Conservation (phyloP, 1,140 invertebrate species). For the Zaprionus gabonicus region DNA sequence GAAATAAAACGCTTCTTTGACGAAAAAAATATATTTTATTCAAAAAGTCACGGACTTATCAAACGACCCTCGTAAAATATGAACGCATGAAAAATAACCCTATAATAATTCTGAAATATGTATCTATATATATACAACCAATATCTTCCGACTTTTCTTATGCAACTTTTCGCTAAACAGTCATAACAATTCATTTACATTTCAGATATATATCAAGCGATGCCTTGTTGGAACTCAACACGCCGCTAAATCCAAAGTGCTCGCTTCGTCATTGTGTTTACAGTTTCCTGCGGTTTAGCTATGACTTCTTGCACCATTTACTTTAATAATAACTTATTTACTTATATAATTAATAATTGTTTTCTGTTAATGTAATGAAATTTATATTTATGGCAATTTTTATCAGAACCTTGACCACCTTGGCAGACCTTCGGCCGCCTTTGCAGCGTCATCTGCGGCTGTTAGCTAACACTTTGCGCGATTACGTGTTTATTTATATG, state of each 20-base stretch:
- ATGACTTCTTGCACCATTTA: conserved; percentile 18
- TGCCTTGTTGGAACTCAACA: conserved; percentile 29
- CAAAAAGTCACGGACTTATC: too few species aligned
- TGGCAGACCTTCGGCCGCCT: conserved; percentile 55
- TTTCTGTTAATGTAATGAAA: conserved; percentile 20
- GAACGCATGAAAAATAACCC: too few species aligned
- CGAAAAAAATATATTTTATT: too few species aligned
- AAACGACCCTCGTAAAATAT: too few species aligned
- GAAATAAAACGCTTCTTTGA: too few species aligned
- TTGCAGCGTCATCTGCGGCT: conserved; percentile 61
- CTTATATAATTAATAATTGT: not conserved
- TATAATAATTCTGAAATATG: not conserved
- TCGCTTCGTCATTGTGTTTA: conserved; percentile 6
- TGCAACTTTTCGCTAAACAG: not conserved
- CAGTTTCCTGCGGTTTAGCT: not conserved
- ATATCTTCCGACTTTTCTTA: not conserved
- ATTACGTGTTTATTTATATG: conserved; percentile 53
- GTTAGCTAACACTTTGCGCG: conserved; percentile 63
- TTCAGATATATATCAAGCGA: conserved; percentile 6
- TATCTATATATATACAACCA: too few species aligned
- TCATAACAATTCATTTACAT: conserved; percentile 4
- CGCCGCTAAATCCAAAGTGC: conserved; percentile 5
- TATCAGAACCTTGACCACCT: conserved; percentile 65
- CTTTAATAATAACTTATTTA: conserved; percentile 1
- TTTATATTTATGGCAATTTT: conserved; percentile 20